Evolutionary conservation across 2,888 invertebrate species (phyloP), one percentile per base, ranked within the genome.

Genomic region (Nudaria mundana): DNA sequence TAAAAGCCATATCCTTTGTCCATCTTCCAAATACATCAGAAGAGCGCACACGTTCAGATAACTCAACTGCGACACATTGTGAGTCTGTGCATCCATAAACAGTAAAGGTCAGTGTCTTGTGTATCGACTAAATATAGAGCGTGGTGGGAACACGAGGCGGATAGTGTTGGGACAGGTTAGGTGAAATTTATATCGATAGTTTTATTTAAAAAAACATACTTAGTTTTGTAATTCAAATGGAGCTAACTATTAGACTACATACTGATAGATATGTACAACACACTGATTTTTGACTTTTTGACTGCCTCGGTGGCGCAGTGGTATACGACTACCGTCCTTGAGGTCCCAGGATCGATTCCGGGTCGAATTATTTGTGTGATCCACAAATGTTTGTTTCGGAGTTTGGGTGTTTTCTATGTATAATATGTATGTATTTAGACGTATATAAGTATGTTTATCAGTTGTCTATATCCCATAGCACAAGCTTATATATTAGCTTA

Each of bases 21-120:
- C n/a, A n/a, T n/a, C n/a, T n/a, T n/a, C n/a, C 7, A 28, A 14
- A 28, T 28, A 13, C 14, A 8, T 13, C 15, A 14, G 10, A 10
- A 15, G 0, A 23, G n/a, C 3, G 8, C 14, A 16, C 11, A 15
- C 23, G 15, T 15, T 15, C 8, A 7, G 7, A n/a, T 24, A 5
- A 7, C 3, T 2, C 16, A 5, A 33, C n/a, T 31, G 22, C 22
- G 29, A 36, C 22, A 15, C 36, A 29, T 8, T 10, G 13, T 7
- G 7, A 5, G 2, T n/a, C 24, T 15, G 31, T 15, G 32, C 18
- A 18, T 16, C 35, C 32, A 43, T 47, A 44, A 40, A 24, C 39
- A 20, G 8, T 4, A 40, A 61, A 58, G 58, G 58, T 58, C 58
- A 61, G 26, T 61, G 58, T 52, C 58, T 54, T 22, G 31, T 10